phyloP scores from a whole-genome alignment of 2,888 invertebrate genomes.

The Chrysopilus asiliformis region DNA sequence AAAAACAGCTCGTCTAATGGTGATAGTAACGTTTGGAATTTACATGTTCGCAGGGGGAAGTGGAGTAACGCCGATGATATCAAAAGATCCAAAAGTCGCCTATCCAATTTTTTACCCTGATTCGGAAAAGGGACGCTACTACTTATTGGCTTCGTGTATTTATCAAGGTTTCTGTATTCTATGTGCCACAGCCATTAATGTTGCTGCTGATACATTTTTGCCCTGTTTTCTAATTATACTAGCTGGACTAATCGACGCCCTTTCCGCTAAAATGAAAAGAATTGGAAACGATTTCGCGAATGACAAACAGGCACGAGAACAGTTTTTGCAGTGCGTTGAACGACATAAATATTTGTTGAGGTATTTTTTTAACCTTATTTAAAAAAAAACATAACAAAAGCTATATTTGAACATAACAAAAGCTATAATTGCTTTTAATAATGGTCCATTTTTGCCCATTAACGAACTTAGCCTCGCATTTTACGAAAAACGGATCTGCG shows the following conservation, averaged over 20 bases:
- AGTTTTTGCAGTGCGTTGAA: constrained; percentile 4
- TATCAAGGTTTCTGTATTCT: constrained; percentile 4
- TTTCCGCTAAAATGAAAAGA: background rate
- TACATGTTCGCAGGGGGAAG: constrained; percentile 1
- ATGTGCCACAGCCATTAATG: background rate
- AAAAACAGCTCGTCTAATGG: background rate
- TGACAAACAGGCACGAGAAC: background rate
- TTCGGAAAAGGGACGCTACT: constrained; percentile 1
- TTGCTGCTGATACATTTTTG: constrained; percentile 1
- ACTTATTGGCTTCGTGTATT: constrained; percentile 1
- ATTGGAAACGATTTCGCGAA: background rate
- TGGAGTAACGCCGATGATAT: constrained; percentile 3
- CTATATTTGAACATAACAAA: too few relatives aligned
- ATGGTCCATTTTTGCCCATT: too few relatives aligned
- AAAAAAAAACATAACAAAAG: too few relatives aligned
- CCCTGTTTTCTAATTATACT: constrained; percentile 4
- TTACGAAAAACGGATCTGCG: too few relatives aligned
- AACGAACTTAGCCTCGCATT: too few relatives aligned
- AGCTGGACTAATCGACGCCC: constrained; percentile 1
- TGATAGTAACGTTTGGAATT: constrained; percentile 1
- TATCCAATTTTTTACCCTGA: constrained; percentile 8
- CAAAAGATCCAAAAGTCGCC: constrained; percentile 4
- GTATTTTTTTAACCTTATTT: background rate
- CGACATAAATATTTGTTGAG: constrained; percentile 3
- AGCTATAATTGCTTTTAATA: too few relatives aligned